phyloP scores from a whole-genome alignment of 2,113 vertebrate genomes.

The Oncorhynchus keta region DNA sequence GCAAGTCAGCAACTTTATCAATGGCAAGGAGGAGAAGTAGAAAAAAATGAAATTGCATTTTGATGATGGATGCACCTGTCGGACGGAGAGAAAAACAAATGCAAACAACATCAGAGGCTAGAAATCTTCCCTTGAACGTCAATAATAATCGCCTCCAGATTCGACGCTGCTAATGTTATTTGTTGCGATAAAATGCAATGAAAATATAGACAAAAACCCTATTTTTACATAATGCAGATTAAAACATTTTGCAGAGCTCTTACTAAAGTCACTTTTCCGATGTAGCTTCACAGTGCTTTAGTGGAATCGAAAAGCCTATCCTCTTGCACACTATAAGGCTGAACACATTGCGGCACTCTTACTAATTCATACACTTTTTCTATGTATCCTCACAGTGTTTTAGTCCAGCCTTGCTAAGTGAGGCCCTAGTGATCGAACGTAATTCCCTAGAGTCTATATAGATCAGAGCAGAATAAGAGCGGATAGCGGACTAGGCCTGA shows the following conservation, averaged over 20 bases:
- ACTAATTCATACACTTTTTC: background rate
- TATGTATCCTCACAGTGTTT: constrained; percentile 25
- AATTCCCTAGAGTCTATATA: constrained; percentile 47
- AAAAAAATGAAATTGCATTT: constrained; percentile 75
- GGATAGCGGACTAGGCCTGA: constrained; percentile 42
- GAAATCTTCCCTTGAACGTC: constrained; percentile 27
- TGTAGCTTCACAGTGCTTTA: constrained; percentile 31
- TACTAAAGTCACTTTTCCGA: constrained; percentile 57
- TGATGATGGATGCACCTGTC: constrained; percentile 79
- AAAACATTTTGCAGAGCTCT: background rate
- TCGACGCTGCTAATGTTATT: constrained; percentile 27
- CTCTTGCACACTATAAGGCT: too few species aligned
- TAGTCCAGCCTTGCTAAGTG: constrained; percentile 64
- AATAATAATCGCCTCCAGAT: constrained; percentile 36
- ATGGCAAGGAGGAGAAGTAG: constrained; percentile 43
- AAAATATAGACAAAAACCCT: background rate
- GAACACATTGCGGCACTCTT: background rate
- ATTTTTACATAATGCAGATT: too few species aligned
- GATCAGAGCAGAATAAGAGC: too few species aligned
- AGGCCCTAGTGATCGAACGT: constrained; percentile 52
- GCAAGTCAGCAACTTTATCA: constrained; percentile 79
- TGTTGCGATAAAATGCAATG: constrained; percentile 21
- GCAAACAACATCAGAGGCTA: constrained; percentile 49
- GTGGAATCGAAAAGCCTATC: background rate
- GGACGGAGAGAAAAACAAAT: constrained; percentile 62